Evolutionary conservation across 2,888 invertebrate species (phyloP).

Genomic region (Synergus umbraculus): DNA sequence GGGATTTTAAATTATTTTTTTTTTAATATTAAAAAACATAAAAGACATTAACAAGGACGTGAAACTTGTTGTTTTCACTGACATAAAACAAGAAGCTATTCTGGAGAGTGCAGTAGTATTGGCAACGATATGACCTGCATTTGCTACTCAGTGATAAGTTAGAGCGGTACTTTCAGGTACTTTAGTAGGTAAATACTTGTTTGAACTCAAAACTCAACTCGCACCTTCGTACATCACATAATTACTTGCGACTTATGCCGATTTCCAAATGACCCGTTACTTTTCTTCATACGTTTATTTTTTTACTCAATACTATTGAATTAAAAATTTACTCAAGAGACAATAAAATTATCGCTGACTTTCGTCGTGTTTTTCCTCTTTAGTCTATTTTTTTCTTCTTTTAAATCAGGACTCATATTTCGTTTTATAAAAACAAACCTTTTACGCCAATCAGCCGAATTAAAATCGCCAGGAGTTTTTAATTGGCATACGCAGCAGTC

Average conservation of each 20-base stretch:
- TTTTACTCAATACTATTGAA: background rate
- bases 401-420: background rate
- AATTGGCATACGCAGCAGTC: background rate
- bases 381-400: background rate
- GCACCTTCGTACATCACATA: background rate
- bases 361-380: background rate
- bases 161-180: slow-evolving; percentile 1
- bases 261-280: slow-evolving; percentile 65
- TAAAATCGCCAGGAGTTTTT: background rate
- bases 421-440: background rate
- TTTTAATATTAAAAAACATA: background rate
- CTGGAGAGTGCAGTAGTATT: slow-evolving; percentile 7
- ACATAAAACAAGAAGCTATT: background rate
- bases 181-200: background rate
- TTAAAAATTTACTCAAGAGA: background rate
- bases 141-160: slow-evolving; percentile 48
- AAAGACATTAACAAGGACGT: background rate
- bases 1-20: background rate
- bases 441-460: background rate
- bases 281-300: background rate
- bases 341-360: background rate
- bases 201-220: background rate
- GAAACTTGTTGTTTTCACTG: background rate
- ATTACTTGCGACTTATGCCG: slow-evolving; percentile 46
- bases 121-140: slow-evolving; percentile 52